These are phyloP conservation scores for Spisula solida DNA, from an alignment of 2,888 invertebrate species.

Conservation along the genomic window DNA sequence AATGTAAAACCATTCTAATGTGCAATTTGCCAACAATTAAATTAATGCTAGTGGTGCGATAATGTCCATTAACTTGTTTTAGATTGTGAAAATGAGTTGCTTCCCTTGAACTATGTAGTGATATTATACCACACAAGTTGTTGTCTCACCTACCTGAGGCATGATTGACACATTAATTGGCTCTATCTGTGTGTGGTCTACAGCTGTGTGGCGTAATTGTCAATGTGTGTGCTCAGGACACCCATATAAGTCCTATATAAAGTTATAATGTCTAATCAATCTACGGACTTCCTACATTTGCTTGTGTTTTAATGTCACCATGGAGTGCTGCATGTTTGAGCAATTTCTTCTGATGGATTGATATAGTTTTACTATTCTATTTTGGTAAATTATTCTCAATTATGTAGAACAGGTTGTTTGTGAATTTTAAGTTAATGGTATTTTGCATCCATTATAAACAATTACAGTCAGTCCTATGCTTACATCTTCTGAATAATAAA, in stretches of 20 bases:
- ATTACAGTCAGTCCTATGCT: background rate
- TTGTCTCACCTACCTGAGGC: background rate
- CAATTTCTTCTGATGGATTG: slow-evolving; percentile 1
- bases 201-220: slow-evolving; percentile 60
- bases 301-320: slow-evolving; percentile 4
- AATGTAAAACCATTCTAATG: background rate
- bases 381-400: slow-evolving; percentile 2
- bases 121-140: slow-evolving; percentile 26
- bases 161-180: slow-evolving; percentile 38
- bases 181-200: slow-evolving; percentile 51
- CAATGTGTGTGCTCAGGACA: slow-evolving; percentile 20
- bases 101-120: slow-evolving; percentile 29
- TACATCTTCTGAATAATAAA: background rate
- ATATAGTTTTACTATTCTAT: background rate
- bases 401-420: background rate
- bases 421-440: background rate
- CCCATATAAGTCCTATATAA: slow-evolving; percentile 48
- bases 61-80: background rate
- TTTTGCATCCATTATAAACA: background rate
- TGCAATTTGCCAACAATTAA: background rate
- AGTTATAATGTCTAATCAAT: background rate
- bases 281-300: background rate
- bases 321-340: slow-evolving; percentile 1
- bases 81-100: background rate
- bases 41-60: background rate